Evolutionary conservation across 2,888 invertebrate species (phyloP).

Genomic region (Teleiodes luculella): DNA sequence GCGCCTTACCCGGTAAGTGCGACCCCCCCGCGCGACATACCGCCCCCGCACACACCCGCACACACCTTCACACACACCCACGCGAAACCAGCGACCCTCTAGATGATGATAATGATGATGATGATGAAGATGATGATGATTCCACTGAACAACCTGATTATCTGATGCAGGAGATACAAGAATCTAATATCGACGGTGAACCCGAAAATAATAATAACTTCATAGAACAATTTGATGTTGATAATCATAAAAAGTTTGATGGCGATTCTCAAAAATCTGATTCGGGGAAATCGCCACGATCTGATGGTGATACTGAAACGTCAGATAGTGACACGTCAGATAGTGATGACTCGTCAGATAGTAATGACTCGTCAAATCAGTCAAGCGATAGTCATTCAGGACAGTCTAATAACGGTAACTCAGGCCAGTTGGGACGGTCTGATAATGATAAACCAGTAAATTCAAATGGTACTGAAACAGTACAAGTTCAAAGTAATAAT

Average conservation of each 20-base stretch:
- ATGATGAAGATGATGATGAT: neutral
- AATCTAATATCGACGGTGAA: too few species aligned
- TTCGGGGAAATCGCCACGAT: neutral
- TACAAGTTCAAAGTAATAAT: too few species aligned
- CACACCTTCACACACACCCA: neutral
- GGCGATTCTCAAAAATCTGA: neutral
- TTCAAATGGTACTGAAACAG: too few species aligned
- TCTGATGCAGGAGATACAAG: neutral
- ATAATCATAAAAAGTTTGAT: neutral
- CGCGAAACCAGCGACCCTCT: neutral
- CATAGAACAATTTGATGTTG: neutral
- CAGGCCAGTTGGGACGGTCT: neutral
- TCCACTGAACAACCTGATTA: too few species aligned
- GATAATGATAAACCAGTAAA: neutral
- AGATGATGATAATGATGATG: neutral
- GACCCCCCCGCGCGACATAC: neutral
- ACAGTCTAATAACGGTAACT: too few species aligned
- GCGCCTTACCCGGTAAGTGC: constrained; percentile 1
- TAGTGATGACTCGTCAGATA: neutral
- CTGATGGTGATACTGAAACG: neutral
- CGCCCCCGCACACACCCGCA: neutral
- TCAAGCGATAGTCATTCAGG: too few species aligned
- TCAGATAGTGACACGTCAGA: neutral
- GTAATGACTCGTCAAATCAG: too few species aligned
- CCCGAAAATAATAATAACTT: neutral